Percentiles rank a stretch among this genome's conserved stretches.
phyloP scores from a whole-genome alignment of 2,113 vertebrate species.

The Pipa parva region DNA sequence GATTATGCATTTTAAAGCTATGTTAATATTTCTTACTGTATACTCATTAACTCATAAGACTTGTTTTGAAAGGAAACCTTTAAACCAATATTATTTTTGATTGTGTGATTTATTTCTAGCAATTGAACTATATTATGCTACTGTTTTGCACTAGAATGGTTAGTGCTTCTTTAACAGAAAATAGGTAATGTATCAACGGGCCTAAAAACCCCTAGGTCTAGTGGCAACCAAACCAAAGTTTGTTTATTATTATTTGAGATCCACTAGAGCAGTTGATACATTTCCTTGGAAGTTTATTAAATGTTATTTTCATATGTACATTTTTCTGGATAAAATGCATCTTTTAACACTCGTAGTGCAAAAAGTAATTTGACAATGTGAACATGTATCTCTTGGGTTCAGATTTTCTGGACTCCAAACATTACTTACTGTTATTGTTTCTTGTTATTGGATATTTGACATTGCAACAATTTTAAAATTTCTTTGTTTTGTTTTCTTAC shows the following conservation, averaged over 20 bases:
- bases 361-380: conserved; percentile 60
- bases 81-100: conserved; percentile 38
- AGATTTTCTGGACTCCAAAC: conserved; percentile 45
- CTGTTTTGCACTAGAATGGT: conserved; percentile 56
- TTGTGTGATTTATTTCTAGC: conserved; percentile 47
- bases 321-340: too few species aligned
- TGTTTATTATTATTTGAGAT: neutral
- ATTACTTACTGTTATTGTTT: conserved; percentile 2
- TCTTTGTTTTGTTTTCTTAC: conserved; percentile 43
- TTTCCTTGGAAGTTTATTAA: neutral
- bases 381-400: conserved; percentile 50
- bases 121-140: conserved; percentile 55
- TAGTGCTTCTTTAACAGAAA: conserved; percentile 57
- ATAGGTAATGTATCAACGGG: conserved; percentile 23
- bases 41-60: conserved; percentile 1
- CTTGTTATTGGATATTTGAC: conserved; percentile 47
- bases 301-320: conserved; percentile 15
- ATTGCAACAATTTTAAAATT: conserved; percentile 15
- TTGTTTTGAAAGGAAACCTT: conserved; percentile 46
- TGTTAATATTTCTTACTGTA: conserved; percentile 13
- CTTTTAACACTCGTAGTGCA: too few species aligned
- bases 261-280: neutral
- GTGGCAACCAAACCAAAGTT: too few species aligned
- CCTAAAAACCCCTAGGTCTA: too few species aligned
- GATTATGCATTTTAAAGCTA: neutral